phyloP scores from a whole-genome alignment of 1,140 invertebrate species.

The Zelostemma sp. region DNA sequence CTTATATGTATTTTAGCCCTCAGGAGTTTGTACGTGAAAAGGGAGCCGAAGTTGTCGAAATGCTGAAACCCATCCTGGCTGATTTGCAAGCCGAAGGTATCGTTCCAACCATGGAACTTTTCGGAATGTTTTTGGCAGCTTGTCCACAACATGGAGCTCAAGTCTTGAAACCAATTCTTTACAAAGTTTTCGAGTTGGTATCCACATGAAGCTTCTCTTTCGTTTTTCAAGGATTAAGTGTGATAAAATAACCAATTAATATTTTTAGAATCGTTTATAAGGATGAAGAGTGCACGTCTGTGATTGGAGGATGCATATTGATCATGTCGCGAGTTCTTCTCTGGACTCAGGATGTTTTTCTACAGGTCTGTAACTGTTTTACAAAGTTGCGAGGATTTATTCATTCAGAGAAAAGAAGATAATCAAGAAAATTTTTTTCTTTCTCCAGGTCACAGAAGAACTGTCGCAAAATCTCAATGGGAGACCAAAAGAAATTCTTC shows the following conservation, averaged over 20 bases:
- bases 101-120: slow-evolving; percentile 78
- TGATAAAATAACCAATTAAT: slow-evolving; percentile 24
- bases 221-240: not conserved
- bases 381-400: not conserved
- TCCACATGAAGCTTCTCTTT: not conserved
- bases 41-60: slow-evolving; percentile 76
- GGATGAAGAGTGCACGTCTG: slow-evolving; percentile 78
- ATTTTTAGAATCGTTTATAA: slow-evolving; percentile 74
- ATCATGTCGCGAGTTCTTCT: slow-evolving; percentile 84
- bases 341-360: slow-evolving; percentile 76
- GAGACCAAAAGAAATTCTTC: slow-evolving; percentile 69
- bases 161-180: slow-evolving; percentile 76
- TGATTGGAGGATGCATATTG: slow-evolving; percentile 83
- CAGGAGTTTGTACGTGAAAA: slow-evolving; percentile 82
- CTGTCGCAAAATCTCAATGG: not conserved
- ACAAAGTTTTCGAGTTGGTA: slow-evolving; percentile 77
- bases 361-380: too few species aligned
- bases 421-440: not conserved
- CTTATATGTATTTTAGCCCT: slow-evolving; percentile 86
- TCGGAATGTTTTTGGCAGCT: slow-evolving; percentile 79
- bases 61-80: slow-evolving; percentile 78
- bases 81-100: slow-evolving; percentile 87
- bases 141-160: slow-evolving; percentile 75
- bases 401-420: slow-evolving; percentile 13
- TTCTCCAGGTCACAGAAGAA: not conserved